Percentiles rank a stretch among this genome's conserved stretches.
These are phyloP conservation scores for Leptodactylus fallax DNA, from an alignment of 2,797 vertebrate species.

Conservation along the genomic window DNA sequence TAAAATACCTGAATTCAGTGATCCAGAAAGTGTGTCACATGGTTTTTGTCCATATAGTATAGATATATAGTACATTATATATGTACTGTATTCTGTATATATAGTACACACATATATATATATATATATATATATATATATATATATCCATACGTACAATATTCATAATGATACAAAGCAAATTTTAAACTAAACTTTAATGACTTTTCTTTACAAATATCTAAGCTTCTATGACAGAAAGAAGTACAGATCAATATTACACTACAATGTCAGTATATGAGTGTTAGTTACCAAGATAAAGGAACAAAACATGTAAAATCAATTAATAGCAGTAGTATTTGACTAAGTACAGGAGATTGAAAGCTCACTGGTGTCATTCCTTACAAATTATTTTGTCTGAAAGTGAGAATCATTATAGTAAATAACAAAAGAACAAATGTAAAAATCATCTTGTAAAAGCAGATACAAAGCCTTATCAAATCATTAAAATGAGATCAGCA, in stretches of 20 bases:
- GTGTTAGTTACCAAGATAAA: conserved; percentile 7
- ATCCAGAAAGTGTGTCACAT: too few relatives aligned
- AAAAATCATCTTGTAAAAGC: not conserved
- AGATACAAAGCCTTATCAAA: not conserved
- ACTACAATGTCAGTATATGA: conserved; percentile 12
- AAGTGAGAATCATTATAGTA: conserved; percentile 3
- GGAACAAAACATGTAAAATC: not conserved
- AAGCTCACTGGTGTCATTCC: not conserved
- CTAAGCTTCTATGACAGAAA: not conserved
- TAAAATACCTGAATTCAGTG: too few relatives aligned
- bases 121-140: too few relatives aligned
- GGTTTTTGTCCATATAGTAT: too few relatives aligned
- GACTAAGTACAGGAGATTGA: not conserved
- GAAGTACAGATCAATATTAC: not conserved
- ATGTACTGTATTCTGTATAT: too few relatives aligned
- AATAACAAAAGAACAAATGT: conserved; percentile 15
- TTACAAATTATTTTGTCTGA: conserved; percentile 1
- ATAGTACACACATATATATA: too few relatives aligned
- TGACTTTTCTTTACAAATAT: not conserved
- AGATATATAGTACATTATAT: too few relatives aligned
- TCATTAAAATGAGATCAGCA: not conserved
- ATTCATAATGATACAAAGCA: too few relatives aligned
- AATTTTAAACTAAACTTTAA: too few relatives aligned
- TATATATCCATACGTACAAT: too few relatives aligned
- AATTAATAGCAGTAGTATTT: conserved; percentile 3